phyloP scores from a whole-genome alignment of 2,113 vertebrate genomes.

The Aldabrachelys gigantea region DNA sequence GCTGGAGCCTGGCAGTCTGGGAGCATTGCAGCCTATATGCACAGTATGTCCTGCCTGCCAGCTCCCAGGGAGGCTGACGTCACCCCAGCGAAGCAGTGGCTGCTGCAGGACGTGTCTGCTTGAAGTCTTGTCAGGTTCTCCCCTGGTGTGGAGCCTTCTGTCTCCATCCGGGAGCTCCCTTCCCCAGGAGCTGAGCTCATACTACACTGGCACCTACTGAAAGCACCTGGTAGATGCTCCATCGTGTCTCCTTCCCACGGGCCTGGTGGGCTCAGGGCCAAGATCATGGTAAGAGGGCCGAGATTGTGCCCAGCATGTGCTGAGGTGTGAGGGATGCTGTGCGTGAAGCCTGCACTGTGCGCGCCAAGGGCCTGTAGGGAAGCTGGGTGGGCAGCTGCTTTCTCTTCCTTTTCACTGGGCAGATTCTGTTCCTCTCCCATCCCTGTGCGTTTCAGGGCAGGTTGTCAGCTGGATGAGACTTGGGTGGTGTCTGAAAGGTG shows the following conservation, averaged over 20 bases:
- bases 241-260: neutral
- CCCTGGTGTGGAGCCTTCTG: neutral
- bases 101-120: constrained; percentile 55
- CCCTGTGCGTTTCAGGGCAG: neutral
- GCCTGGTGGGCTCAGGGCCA: neutral
- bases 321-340: fast-evolving
- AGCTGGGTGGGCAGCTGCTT: neutral
- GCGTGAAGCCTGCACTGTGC: neutral
- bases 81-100: constrained; percentile 13
- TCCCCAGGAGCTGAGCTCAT: neutral
- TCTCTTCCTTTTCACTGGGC: fast-evolving
- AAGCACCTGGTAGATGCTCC: neutral
- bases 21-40: neutral
- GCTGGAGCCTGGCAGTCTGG: constrained; percentile 2
- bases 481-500: neutral
- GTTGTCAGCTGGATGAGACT: neutral
- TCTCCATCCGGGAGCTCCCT: neutral
- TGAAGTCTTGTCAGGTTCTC: constrained; percentile 31
- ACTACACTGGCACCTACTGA: neutral
- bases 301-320: neutral
- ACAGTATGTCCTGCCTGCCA: constrained; percentile 47
- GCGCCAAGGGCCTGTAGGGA: neutral
- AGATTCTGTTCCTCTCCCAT: neutral
- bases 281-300: neutral
- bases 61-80: constrained; percentile 59